Base-by-base conservation (phyloP, 2,797 vertebrate genomes). In the Micromesistius poutassou region DNA sequence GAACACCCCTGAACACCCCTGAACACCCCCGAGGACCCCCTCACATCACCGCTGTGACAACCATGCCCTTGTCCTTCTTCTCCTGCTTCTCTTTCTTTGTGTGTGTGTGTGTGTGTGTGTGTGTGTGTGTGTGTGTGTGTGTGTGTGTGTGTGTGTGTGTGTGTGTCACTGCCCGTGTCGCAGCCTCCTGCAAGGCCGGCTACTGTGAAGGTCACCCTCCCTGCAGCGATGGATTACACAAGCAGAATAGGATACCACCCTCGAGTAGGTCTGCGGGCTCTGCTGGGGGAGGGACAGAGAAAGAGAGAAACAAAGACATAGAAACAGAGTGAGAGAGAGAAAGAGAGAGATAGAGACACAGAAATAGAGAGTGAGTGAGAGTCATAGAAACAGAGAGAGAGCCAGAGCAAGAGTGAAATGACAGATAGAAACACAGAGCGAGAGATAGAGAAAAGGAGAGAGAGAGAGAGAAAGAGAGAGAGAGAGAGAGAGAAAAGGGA, bases 161-260 rank as follows among this genome's bases (percentile, higher is more conserved):
- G 28, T 72, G 31, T 31, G 73, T 25, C 46, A 50, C 46, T 50
- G 80, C 80, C 82, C 76, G 80, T 86, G 87, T 88, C 83, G 80
- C 90, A 89, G 85, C 82, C 83, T 82, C 83, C 87, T 89, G 87
- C 13, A 80, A 85, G 88, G 83, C 86, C 89, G 87, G 90, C 85
- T 84, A 85, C 92, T 92, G 91, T 93, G 93, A 94, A 95, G 93
- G 93, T 95, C 94, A 93, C 91, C 91, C 88, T 91, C 89, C 92
- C 90, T 86, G 89, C 91, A 93, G 93, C 91, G 91, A 93, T 93
- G 88, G 91, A 93, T 94, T 94, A 93, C 93, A 93, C 89, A 90
- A 85, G 92, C 93, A 93, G 90, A 94, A 94, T 92, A 89, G 77
- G 92, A 95, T 90, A 93, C 90, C 77, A 89, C 86, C 92, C 93